Evolutionary conservation across 64 coral and sea anemone species (phyloP).

Genomic region (Stichodactyla mertensii): DNA sequence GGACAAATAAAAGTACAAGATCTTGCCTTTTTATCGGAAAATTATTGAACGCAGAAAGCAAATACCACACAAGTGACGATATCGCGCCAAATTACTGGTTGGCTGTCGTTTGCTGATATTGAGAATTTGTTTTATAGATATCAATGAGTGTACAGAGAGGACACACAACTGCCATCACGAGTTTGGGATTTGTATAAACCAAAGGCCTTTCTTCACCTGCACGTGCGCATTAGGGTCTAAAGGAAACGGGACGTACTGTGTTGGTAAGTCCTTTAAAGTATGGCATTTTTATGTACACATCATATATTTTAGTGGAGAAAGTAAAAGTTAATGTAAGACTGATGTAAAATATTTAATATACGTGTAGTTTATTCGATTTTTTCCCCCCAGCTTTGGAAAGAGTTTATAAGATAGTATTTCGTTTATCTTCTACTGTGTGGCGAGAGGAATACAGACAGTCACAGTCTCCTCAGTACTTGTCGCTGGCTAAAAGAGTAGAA

Average conservation of each 20-base stretch:
- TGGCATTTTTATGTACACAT: neutral
- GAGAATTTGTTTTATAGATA: conserved; percentile 35
- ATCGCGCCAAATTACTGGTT: too few species aligned
- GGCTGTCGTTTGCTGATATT: neutral
- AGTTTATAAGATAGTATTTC: conserved; percentile 67
- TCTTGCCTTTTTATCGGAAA: too few species aligned
- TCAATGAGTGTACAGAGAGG: conserved; percentile 62
- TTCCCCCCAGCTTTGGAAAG: conserved; percentile 59
- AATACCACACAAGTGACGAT: too few species aligned
- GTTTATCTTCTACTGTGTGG: conserved; percentile 52
- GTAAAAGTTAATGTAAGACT: too few species aligned
- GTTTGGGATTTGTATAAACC: conserved; percentile 71
- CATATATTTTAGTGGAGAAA: too few species aligned
- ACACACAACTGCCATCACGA: conserved; percentile 58
- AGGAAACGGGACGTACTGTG: conserved; percentile 78
- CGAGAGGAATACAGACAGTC: conserved; percentile 57
- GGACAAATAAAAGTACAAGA: too few species aligned
- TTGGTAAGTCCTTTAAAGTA: conserved; percentile 29
- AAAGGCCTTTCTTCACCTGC: conserved; percentile 50
- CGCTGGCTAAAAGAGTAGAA: conserved; percentile 41
- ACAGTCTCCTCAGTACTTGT: conserved; percentile 24
- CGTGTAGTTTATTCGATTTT: too few species aligned
- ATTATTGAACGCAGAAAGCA: too few species aligned
- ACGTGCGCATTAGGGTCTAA: conserved; percentile 68
- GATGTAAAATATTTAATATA: too few species aligned